A percentile compares a stretch with the other conserved stretches of the same genome.
phyloP scores from a whole-genome alignment of 2,888 invertebrate species.

The Germaria angustata region DNA sequence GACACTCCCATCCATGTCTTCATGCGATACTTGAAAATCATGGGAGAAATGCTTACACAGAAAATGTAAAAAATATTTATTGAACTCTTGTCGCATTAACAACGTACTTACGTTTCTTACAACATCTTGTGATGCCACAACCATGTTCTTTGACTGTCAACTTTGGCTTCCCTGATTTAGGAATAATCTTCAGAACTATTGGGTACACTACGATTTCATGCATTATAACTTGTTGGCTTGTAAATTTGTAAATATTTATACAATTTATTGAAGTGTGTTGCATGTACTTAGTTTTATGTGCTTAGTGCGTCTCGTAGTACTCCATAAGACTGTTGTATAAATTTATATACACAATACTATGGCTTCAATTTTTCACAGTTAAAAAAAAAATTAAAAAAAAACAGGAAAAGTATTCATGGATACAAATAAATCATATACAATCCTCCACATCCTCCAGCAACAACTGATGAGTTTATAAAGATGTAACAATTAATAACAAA shows the following conservation, averaged over 20 bases:
- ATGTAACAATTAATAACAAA: slow-evolving; percentile 55
- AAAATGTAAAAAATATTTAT: no score
- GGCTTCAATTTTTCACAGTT: slow-evolving; percentile 42
- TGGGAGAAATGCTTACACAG: no score
- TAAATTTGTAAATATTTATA: slow-evolving; percentile 25
- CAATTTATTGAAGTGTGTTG: slow-evolving; percentile 5
- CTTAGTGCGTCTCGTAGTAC: background rate
- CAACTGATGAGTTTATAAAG: slow-evolving; percentile 41
- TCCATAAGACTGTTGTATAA: slow-evolving; percentile 13
- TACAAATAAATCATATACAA: slow-evolving; percentile 12
- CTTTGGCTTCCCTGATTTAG: no score
- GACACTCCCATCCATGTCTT: no score
- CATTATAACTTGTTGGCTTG: background rate
- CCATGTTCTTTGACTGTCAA: no score
- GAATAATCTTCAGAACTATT: background rate
- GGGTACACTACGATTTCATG: background rate
- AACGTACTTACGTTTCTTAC: no score
- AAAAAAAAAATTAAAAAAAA: background rate
- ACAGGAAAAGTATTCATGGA: background rate
- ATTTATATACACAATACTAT: slow-evolving; percentile 41
- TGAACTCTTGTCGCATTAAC: no score
- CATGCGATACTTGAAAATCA: no score
- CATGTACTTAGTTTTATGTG: slow-evolving; percentile 1
- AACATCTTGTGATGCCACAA: no score
- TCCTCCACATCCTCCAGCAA: slow-evolving; percentile 35